Evolutionary conservation across 2,113 vertebrate genomes (phyloP).

Genomic region (Caranx ignobilis): DNA sequence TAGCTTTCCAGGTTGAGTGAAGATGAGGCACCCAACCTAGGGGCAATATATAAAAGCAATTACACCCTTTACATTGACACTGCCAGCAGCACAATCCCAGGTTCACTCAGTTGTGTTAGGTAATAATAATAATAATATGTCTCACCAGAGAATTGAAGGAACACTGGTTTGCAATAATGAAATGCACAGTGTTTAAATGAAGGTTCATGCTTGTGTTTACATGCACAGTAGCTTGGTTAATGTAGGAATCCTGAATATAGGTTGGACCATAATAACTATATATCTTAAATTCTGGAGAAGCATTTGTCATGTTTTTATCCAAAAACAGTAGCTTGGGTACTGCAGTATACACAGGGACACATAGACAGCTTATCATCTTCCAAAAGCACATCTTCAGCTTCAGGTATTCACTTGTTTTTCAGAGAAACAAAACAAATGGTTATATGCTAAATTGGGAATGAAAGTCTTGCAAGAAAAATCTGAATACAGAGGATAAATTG

Average conservation of each 20-base stretch:
- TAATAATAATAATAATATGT: conserved; percentile 11
- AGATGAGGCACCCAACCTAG: conserved; percentile 3
- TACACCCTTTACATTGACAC: conserved; percentile 5
- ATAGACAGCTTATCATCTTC: background rate
- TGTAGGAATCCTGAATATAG: background rate
- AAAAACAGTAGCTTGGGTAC: background rate
- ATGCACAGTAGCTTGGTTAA: background rate
- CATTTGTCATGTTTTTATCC: background rate
- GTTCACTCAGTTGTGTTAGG: conserved; percentile 22
- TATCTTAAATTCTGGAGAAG: background rate
- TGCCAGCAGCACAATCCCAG: conserved; percentile 3
- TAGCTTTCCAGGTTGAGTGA: background rate
- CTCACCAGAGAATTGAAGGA: conserved; percentile 12
- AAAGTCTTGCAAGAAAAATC: background rate
- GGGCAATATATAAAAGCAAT: conserved; percentile 14
- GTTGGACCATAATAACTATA: background rate
- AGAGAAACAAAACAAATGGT: conserved; percentile 10
- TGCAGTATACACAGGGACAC: background rate
- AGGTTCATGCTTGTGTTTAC: background rate
- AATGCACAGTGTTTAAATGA: background rate
- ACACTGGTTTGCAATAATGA: conserved; percentile 10
- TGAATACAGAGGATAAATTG: conserved; percentile 9
- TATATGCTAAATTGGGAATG: background rate
- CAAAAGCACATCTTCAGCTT: no score
- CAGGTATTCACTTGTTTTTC: background rate